A percentile compares a stretch with the other conserved stretches of the same genome.
Evolutionary conservation across 2,113 vertebrate species (phyloP).

Genomic region (Ascaphus truei): DNA sequence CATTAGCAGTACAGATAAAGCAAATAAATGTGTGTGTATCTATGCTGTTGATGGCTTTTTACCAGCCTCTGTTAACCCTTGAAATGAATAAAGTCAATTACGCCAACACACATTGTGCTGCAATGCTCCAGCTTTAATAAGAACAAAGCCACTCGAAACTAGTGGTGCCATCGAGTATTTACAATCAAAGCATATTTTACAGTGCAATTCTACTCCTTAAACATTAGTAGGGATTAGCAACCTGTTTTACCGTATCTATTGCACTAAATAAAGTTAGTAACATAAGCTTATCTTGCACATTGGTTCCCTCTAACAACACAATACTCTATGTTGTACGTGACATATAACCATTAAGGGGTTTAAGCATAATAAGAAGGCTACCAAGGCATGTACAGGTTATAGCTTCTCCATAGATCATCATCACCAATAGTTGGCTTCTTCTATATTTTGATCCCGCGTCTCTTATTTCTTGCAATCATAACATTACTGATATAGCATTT

Average conservation of each 20-base stretch:
- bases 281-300: not conserved
- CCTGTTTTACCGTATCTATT: not conserved
- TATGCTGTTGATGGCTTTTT: no score
- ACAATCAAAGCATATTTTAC: slow-evolving; percentile 15
- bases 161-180: slow-evolving; percentile 22
- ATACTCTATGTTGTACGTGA: not conserved
- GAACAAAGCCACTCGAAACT: slow-evolving; percentile 20
- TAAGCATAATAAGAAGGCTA: not conserved
- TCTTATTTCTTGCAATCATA: no score
- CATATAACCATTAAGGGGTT: no score
- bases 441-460: no score
- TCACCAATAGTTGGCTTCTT: not conserved
- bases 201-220: not conserved
- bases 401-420: not conserved
- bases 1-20: no score
- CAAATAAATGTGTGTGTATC: no score
- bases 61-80: no score
- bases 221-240: not conserved
- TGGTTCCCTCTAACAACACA: not conserved
- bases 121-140: slow-evolving; percentile 13
- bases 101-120: no score
- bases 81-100: no score
- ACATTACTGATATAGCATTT: not conserved
- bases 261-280: not conserved
- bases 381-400: not conserved